These are phyloP conservation scores for Bambusicola thoracicus DNA, from an alignment of 2,113 vertebrate species.

Conservation along the genomic window DNA sequence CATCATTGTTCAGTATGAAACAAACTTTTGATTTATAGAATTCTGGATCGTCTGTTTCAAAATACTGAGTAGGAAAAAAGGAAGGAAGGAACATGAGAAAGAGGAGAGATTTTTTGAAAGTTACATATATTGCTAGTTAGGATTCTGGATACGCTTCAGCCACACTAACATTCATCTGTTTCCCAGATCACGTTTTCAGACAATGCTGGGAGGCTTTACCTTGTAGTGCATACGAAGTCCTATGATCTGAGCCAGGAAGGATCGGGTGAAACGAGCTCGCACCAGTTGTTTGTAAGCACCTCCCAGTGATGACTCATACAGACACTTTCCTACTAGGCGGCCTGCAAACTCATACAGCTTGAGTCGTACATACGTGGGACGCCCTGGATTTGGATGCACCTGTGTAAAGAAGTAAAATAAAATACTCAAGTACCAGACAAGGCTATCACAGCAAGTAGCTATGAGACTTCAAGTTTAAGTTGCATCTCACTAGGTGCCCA, in stretches of 20 bases:
- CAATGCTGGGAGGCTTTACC: conserved; percentile 74
- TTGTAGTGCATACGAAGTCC: conserved; percentile 99
- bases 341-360: conserved; percentile 98
- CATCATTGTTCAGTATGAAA: conserved; percentile 98
- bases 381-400: conserved; percentile 95
- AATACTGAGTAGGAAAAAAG: conserved; percentile 84
- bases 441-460: background rate
- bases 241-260: conserved; percentile 98
- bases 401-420: conserved; percentile 73
- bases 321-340: conserved; percentile 94
- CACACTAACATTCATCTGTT: background rate
- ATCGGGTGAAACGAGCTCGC: conserved; percentile 94
- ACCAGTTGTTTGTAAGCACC: conserved; percentile 95
- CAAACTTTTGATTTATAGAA: conserved; percentile 99
- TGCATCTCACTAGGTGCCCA: background rate
- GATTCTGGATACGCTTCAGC: background rate
- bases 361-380: conserved; percentile 86
- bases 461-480: background rate
- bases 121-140: background rate
- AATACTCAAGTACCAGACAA: background rate
- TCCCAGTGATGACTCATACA: conserved; percentile 96
- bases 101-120: background rate
- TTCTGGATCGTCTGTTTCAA: conserved; percentile 97
- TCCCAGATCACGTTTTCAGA: background rate
- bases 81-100: background rate